Percentiles rank a stretch among this genome's conserved stretches.
Conservation (phyloP, 2,113 vertebrate species). For the Mustela lutreola region DNA sequence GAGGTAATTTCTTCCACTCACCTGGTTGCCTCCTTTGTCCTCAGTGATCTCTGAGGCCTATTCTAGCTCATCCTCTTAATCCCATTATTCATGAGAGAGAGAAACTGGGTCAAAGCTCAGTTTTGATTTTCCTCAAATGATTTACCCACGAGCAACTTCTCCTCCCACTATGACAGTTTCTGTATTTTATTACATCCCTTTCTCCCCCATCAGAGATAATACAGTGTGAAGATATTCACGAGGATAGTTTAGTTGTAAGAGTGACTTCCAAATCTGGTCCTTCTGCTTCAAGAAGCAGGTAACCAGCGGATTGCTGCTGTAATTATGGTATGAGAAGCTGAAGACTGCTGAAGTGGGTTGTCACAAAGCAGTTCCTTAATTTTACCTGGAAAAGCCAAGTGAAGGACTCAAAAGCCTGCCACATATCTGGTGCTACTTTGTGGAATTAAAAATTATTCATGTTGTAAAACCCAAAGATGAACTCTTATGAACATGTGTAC, state of each 20-base stretch:
- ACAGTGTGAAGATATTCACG: neutral
- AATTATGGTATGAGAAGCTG: neutral
- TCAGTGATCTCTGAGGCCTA: neutral
- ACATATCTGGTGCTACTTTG: neutral
- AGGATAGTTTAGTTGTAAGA: neutral
- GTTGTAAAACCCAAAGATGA: neutral
- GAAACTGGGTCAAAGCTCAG: slow-evolving; percentile 48
- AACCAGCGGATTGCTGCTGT: neutral
- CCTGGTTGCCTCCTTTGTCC: neutral
- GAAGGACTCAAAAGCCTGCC: neutral
- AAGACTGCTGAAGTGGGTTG: neutral
- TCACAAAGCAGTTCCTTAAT: slow-evolving; percentile 24
- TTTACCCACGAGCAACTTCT: slow-evolving; percentile 30
- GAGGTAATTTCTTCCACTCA: neutral
- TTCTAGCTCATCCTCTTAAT: neutral
- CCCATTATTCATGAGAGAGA: neutral
- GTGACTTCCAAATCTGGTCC: neutral
- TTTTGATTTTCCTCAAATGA: slow-evolving; percentile 65
- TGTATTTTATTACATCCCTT: slow-evolving; percentile 11
- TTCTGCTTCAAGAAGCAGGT: slow-evolving; percentile 45
- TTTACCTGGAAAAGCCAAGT: slow-evolving; percentile 20
- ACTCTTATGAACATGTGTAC: neutral
- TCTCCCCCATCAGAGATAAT: neutral
- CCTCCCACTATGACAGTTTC: neutral
- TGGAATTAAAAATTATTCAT: slow-evolving; percentile 41